phyloP scores from a whole-genome alignment of 2,797 vertebrate species.

The Macroramphosus scolopax region DNA sequence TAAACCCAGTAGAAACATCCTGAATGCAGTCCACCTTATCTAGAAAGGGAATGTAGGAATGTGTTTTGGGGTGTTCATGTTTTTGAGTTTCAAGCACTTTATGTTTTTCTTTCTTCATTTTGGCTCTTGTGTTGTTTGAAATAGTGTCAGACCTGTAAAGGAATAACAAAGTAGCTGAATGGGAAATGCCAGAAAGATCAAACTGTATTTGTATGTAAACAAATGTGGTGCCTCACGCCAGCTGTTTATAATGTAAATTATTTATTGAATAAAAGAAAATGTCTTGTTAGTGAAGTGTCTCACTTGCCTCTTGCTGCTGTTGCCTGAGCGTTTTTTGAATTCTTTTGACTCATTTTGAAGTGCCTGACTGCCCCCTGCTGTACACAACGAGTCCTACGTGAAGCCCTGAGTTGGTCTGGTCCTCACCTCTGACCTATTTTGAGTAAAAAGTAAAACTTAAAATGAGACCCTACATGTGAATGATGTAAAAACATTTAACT shows the following conservation, averaged over 20 bases:
- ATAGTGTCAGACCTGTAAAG: conserved; percentile 61
- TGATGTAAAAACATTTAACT: too few relatives aligned
- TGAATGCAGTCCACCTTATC: conserved; percentile 22
- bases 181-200: conserved; percentile 71
- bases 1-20: conserved; percentile 8
- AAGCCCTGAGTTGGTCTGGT: too few relatives aligned
- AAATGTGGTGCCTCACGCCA: conserved; percentile 77
- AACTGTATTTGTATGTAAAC: conserved; percentile 78
- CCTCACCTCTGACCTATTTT: too few relatives aligned
- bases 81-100: conserved; percentile 82
- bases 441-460: background rate
- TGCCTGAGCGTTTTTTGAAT: conserved; percentile 28
- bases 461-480: too few relatives aligned
- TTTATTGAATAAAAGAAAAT: conserved; percentile 92
- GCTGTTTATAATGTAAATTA: conserved; percentile 98
- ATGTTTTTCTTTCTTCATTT: conserved; percentile 71
- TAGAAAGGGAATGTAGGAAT: conserved; percentile 45
- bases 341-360: background rate
- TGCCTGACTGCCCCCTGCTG: conserved; percentile 65
- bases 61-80: conserved; percentile 65
- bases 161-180: conserved; percentile 52
- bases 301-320: conserved; percentile 20
- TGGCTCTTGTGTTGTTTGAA: conserved; percentile 72
- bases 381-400: too few relatives aligned
- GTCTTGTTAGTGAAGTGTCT: conserved; percentile 66